Evolutionary conservation across 2,888 invertebrate genomes (phyloP).

Genomic region (Cryptocheilus praepositus): DNA sequence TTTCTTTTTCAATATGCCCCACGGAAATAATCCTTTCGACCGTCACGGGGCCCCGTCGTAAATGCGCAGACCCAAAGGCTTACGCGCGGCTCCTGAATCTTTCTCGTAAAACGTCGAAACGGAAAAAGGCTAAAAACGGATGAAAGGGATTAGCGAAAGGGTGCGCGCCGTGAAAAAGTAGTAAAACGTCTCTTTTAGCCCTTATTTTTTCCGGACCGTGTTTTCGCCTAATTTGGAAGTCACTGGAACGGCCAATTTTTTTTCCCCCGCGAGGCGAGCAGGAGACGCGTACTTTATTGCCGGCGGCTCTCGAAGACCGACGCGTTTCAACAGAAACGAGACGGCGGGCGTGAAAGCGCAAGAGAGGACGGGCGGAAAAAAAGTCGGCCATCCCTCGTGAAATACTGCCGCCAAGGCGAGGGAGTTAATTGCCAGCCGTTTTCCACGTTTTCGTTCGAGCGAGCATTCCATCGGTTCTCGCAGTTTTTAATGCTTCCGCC

Average conservation of each 20-base stretch:
- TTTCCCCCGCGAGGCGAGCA: no score
- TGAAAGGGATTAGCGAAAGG: no score
- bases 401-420: neutral
- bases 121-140: neutral
- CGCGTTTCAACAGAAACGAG: neutral
- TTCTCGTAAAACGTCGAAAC: neutral
- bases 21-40: no score
- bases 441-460: neutral
- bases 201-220: neutral
- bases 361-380: neutral
- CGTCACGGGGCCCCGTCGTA: no score
- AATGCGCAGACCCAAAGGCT: neutral
- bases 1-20: no score
- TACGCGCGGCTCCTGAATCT: neutral
- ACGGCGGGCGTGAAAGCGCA: no score
- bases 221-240: no score
- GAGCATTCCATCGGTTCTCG: no score
- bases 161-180: no score
- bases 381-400: no score
- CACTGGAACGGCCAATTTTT: no score
- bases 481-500: no score
- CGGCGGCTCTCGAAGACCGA: neutral
- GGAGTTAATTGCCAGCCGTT: conserved; percentile 4
- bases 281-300: neutral
- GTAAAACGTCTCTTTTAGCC: neutral